Evolutionary conservation across 2,888 invertebrate species (phyloP).

Genomic region (Camponotus fellah): DNA sequence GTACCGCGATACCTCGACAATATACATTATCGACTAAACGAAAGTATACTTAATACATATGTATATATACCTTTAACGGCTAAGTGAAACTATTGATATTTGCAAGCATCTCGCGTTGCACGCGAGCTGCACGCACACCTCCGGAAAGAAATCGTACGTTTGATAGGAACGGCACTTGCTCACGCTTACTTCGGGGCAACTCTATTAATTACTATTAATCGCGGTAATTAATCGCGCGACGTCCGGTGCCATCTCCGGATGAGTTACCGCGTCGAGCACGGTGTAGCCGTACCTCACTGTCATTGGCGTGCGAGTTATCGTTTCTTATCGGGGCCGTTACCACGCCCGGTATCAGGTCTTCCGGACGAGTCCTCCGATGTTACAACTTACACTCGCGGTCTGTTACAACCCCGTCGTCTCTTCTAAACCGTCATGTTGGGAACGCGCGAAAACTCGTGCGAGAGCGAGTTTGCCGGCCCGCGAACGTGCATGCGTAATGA

Average conservation of each 20-base stretch:
- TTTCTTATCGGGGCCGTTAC: slow-evolving; percentile 67
- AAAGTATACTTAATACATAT: background rate
- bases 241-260: slow-evolving; percentile 71
- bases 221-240: slow-evolving; percentile 79
- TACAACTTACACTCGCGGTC: slow-evolving; percentile 13
- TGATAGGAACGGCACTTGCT: slow-evolving; percentile 72
- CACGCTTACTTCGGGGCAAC: slow-evolving; percentile 69
- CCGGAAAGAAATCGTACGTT: slow-evolving; percentile 53
- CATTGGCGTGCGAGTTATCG: slow-evolving; percentile 68
- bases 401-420: slow-evolving; percentile 14
- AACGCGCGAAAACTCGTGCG: slow-evolving; percentile 31
- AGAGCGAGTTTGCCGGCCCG: slow-evolving; percentile 21
- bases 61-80: background rate
- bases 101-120: slow-evolving; percentile 6
- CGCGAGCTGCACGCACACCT: slow-evolving; percentile 14
- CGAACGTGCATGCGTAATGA: background rate
- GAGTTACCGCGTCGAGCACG: slow-evolving; percentile 69
- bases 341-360: slow-evolving; percentile 52
- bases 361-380: slow-evolving; percentile 51
- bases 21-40: background rate
- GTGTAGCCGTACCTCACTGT: slow-evolving; percentile 67
- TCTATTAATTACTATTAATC: slow-evolving; percentile 83
- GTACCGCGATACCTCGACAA: background rate
- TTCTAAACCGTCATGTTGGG: slow-evolving; percentile 9
- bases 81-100: slow-evolving; percentile 38